A percentile compares a stretch with the other conserved stretches of the same genome.
These are phyloP conservation scores for Hirtodrosophila duncani DNA, from an alignment of 2,888 invertebrate genomes.

Conservation along the genomic window DNA sequence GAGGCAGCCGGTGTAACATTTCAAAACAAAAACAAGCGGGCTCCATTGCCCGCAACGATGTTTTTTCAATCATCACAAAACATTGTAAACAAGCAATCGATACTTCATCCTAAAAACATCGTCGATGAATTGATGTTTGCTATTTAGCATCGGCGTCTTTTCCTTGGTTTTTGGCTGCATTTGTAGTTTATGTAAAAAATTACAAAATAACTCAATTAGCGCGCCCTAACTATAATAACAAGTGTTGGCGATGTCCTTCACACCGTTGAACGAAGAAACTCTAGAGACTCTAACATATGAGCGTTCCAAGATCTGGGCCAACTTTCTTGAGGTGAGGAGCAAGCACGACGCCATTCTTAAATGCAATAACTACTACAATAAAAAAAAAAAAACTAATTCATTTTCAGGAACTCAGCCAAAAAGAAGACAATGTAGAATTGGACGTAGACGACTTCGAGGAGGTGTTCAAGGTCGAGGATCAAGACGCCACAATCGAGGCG, in stretches of 20 bases:
- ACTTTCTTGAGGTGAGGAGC: conserved; percentile 52
- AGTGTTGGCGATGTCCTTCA: conserved; percentile 27
- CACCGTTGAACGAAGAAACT: conserved; percentile 39
- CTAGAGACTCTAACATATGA: conserved; percentile 58
- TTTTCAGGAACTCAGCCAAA: not conserved
- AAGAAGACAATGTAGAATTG: conserved; percentile 26
- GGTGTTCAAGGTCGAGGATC: conserved; percentile 21
- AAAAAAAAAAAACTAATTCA: too few relatives aligned
- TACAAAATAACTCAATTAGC: not conserved
- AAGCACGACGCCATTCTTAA: not conserved
- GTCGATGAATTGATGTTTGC: too few relatives aligned
- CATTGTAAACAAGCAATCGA: too few relatives aligned
- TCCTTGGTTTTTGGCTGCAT: too few relatives aligned
- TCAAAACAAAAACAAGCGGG: too few relatives aligned
- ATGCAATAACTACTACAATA: too few relatives aligned
- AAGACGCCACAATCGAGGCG: not conserved
- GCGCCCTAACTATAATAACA: not conserved
- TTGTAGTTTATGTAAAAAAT: too few relatives aligned
- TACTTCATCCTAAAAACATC: too few relatives aligned
- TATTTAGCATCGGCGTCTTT: too few relatives aligned
- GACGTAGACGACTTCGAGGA: conserved; percentile 25
- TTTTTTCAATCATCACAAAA: too few relatives aligned
- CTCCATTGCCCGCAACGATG: too few relatives aligned
- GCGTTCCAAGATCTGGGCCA: conserved; percentile 71
- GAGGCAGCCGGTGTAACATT: too few relatives aligned